phyloP scores from a whole-genome alignment of 30 jellyfish, hydroid and myxozoan genomes.

The Mastigias papua region DNA sequence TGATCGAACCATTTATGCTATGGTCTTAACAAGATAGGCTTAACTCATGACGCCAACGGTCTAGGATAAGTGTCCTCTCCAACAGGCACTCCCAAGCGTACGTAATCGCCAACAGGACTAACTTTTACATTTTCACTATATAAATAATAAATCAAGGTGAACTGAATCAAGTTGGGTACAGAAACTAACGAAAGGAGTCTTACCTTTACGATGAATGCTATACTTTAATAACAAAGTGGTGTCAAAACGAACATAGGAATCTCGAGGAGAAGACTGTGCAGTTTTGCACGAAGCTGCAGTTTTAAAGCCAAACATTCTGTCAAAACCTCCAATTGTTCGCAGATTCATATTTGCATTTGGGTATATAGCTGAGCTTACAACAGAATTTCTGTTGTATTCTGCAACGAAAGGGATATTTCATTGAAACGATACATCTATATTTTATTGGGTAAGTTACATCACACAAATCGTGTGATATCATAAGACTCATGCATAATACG shows the following conservation, averaged over 20 bases:
- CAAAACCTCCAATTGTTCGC: constrained; percentile 45
- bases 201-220: constrained; percentile 9
- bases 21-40: too few species aligned
- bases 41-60: too few species aligned
- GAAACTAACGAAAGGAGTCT: background rate
- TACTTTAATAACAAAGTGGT: constrained; percentile 3
- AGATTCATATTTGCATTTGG: constrained; percentile 17
- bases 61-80: too few species aligned
- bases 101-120: too few species aligned
- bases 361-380: constrained; percentile 10
- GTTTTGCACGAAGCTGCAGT: constrained; percentile 33
- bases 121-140: too few species aligned
- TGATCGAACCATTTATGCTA: too few species aligned
- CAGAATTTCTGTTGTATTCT: constrained; percentile 19
- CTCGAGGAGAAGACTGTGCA: constrained; percentile 24
- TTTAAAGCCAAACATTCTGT: constrained; percentile 7
- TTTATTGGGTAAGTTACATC: background rate
- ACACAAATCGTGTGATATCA: too few species aligned
- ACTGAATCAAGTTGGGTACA: too few species aligned
- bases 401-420: background rate
- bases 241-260: constrained; percentile 34
- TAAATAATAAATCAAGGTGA: too few species aligned
- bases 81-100: too few species aligned
- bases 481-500: too few species aligned
- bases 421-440: background rate